Percentiles rank a stretch among this genome's conserved stretches.
Evolutionary conservation across 2,797 vertebrate species (phyloP).

Genomic region (Phalloptychus januarius): DNA sequence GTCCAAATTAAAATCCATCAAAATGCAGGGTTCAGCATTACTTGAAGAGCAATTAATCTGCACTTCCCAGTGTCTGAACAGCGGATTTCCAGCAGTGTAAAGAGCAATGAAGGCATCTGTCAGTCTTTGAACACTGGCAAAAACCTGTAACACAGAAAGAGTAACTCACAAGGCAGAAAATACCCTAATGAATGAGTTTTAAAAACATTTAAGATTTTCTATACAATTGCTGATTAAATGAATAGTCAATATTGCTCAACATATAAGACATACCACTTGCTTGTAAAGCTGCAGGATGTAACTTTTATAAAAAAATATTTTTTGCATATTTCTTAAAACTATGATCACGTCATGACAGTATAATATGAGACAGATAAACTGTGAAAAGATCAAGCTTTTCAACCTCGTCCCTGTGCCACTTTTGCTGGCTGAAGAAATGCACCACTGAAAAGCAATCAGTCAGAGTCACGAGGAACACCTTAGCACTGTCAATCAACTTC

Average conservation of each 20-base stretch:
- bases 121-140: constrained; percentile 88
- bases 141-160: constrained; percentile 81
- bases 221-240: background rate
- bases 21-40: constrained; percentile 61
- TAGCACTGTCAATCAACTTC: no score
- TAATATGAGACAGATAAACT: no score
- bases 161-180: background rate
- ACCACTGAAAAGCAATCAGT: no score
- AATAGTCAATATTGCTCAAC: background rate
- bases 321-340: no score
- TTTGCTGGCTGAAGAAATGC: no score
- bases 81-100: constrained; percentile 88
- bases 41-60: constrained; percentile 78
- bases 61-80: constrained; percentile 89
- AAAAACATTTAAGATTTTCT: background rate
- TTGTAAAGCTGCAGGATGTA: no score
- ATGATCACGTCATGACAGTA: no score
- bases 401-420: no score
- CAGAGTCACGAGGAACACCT: no score
- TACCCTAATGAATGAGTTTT: background rate
- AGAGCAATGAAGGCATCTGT: constrained; percentile 88
- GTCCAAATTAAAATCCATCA: constrained; percentile 83
- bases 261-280: background rate
- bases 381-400: no score
- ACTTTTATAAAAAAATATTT: no score